Conservation (phyloP, 2,888 invertebrate species). For the Epinotia nisella region DNA sequence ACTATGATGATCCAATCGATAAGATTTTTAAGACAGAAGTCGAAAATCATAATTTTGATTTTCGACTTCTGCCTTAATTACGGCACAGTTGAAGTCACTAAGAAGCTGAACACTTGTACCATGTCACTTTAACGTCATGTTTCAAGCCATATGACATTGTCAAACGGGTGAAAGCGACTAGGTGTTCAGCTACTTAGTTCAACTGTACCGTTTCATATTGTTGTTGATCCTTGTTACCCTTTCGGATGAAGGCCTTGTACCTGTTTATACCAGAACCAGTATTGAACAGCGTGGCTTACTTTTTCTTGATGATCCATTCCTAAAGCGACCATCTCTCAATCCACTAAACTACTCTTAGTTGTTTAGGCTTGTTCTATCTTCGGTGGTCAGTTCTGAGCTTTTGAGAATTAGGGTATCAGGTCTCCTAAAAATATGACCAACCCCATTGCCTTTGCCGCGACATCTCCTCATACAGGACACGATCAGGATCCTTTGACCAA, state of each 20-base stretch:
- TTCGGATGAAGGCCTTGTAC: background rate
- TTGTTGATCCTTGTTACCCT: background rate
- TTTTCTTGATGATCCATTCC: background rate
- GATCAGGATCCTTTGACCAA: background rate
- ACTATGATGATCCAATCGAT: conserved; percentile 24
- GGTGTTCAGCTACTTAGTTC: background rate
- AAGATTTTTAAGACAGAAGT: background rate
- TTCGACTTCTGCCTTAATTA: no score
- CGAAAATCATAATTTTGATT: background rate
- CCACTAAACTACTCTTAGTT: no score
- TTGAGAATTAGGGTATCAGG: background rate
- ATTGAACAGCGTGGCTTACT: background rate
- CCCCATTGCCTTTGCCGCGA: background rate
- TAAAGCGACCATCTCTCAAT: background rate
- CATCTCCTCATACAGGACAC: background rate
- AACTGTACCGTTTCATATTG: background rate
- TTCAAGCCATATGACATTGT: background rate
- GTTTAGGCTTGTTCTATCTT: background rate
- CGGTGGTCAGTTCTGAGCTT: background rate
- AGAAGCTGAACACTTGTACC: background rate
- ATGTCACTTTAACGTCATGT: background rate
- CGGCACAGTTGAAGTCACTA: no score
- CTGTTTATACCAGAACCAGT: no score
- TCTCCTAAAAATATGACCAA: background rate
- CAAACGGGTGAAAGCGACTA: background rate